Conservation (phyloP, 2,797 vertebrate species). For the Apogon hyalosoma region DNA sequence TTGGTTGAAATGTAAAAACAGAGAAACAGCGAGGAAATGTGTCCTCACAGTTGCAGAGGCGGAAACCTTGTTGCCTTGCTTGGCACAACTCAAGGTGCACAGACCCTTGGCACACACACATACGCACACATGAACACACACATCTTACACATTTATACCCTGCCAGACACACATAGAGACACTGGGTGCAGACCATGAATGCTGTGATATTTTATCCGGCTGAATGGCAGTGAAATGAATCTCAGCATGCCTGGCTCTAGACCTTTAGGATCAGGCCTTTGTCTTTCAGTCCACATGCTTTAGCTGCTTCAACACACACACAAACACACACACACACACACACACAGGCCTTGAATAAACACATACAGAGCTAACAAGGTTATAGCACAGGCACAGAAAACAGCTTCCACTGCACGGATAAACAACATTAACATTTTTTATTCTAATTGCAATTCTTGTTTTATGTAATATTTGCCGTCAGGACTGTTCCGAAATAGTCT, state of each 20-base stretch:
- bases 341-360: background rate
- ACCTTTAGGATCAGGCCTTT: slow-evolving; percentile 52
- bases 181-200: slow-evolving; percentile 31
- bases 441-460: too few relatives aligned
- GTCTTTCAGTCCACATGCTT: slow-evolving; percentile 51
- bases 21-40: slow-evolving; percentile 36
- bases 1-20: slow-evolving; percentile 32
- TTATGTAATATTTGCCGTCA: too few relatives aligned
- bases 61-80: slow-evolving; percentile 22
- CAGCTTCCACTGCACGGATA: background rate
- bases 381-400: background rate
- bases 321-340: slow-evolving; percentile 5
- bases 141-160: slow-evolving; percentile 5
- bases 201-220: slow-evolving; percentile 57
- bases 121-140: background rate
- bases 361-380: slow-evolving; percentile 3
- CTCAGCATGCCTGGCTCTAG: slow-evolving; percentile 57
- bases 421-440: background rate
- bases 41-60: slow-evolving; percentile 45
- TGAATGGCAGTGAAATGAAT: slow-evolving; percentile 64
- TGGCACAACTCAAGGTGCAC: slow-evolving; percentile 31
- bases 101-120: slow-evolving; percentile 15
- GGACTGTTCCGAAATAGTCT: too few relatives aligned
- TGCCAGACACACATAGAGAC: slow-evolving; percentile 21
- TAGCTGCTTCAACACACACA: slow-evolving; percentile 35